These are phyloP conservation scores for Crocidura indochinensis DNA, from an alignment of 2,797 vertebrate species.

Conservation along the genomic window DNA sequence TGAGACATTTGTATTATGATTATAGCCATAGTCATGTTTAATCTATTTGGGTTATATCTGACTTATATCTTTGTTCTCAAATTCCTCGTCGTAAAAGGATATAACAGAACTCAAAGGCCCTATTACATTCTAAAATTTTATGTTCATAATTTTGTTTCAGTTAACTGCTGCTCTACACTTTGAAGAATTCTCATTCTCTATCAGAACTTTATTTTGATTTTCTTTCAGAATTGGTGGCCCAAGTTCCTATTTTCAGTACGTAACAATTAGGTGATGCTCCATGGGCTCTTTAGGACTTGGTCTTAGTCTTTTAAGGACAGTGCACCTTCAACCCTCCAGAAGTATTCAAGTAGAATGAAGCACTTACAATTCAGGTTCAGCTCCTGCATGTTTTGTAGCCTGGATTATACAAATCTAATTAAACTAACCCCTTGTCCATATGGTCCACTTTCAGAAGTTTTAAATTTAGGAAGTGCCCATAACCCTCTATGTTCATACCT, in stretches of 20 bases:
- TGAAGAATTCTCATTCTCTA: neutral
- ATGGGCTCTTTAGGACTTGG: neutral
- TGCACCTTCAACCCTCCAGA: fast-evolving
- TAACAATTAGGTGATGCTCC: neutral
- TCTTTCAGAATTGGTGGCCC: too few relatives aligned
- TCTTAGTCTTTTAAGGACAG: neutral
- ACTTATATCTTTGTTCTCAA: neutral
- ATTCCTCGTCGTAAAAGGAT: neutral
- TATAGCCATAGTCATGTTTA: neutral
- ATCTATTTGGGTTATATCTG: neutral
- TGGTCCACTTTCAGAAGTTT: neutral
- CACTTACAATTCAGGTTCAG: neutral
- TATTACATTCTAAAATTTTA: neutral
- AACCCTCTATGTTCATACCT: neutral
- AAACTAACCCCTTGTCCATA: neutral
- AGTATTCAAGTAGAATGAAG: too few relatives aligned
- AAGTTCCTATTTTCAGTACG: neutral
- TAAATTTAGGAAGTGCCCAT: too few relatives aligned
- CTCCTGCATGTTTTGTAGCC: neutral
- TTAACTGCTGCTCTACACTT: neutral
- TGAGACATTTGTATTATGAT: neutral
- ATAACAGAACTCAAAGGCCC: neutral
- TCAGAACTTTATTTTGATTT: neutral
- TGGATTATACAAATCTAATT: too few relatives aligned
- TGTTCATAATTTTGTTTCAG: neutral